Evolutionary conservation across 2,113 vertebrate genomes (phyloP).

Genomic region (Paracyprichromis sp.): DNA sequence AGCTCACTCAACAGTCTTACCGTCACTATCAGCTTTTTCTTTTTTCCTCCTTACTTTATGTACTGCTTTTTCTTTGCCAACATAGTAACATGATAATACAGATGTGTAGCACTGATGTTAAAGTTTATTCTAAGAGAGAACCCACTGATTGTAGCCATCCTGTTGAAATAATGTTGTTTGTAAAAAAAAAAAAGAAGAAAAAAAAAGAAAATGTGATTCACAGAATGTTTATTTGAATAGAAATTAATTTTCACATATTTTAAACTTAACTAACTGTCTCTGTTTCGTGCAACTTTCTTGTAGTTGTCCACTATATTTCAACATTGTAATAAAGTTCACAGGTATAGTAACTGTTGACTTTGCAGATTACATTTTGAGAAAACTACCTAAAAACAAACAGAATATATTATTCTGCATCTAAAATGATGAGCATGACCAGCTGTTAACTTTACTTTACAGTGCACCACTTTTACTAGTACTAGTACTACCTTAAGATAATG

Average conservation of each 20-base stretch:
- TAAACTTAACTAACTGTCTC: neutral
- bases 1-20: constrained; percentile 1
- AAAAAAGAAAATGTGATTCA: neutral
- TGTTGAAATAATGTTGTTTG: neutral
- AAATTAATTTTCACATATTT: neutral
- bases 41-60: neutral
- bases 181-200: neutral
- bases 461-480: neutral
- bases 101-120: neutral
- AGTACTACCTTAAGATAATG: neutral
- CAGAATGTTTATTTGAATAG: neutral
- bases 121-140: neutral
- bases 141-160: neutral
- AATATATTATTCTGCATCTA: neutral
- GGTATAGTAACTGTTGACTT: neutral
- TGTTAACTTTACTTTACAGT: neutral
- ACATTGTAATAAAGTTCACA: neutral
- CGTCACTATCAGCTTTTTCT: neutral
- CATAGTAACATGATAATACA: neutral
- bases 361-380: neutral
- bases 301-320: neutral
- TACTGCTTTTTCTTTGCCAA: neutral
- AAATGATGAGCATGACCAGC: neutral
- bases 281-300: neutral
- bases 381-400: neutral